Percentiles rank a stretch among this genome's conserved stretches.
Conservation (phyloP, 2,888 invertebrate genomes). For the Chalcosyrphus nemorum region DNA sequence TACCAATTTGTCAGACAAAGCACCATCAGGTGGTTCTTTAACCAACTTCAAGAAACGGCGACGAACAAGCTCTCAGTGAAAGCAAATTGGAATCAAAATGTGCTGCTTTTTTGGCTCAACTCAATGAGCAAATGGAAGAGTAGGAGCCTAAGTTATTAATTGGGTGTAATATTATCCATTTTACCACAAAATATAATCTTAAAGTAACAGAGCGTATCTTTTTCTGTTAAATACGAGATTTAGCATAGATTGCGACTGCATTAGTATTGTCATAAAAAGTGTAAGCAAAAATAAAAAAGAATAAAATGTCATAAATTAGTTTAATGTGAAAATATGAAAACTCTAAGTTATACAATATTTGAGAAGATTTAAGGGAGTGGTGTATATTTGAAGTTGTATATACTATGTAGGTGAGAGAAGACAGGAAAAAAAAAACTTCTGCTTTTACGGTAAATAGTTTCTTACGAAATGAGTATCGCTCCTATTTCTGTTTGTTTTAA, state of each 20-base stretch:
- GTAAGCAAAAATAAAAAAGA: constrained; percentile 4
- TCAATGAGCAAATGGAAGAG: constrained; percentile 91
- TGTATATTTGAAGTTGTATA: no score
- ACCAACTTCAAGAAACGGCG: constrained; percentile 80
- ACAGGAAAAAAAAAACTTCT: no score
- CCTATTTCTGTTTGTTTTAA: no score
- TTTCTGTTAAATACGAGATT: constrained; percentile 11
- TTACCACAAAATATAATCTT: background rate
- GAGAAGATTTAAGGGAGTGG: no score
- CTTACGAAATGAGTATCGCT: no score
- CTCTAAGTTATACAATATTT: no score
- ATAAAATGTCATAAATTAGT: constrained; percentile 16
- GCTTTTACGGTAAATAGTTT: no score
- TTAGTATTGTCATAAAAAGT: constrained; percentile 8
- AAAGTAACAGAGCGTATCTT: background rate
- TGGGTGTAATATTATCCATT: background rate
- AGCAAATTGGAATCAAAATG: constrained; percentile 96
- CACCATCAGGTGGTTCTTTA: constrained; percentile 74
- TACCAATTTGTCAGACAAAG: constrained; percentile 77
- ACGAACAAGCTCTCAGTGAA: constrained; percentile 91
- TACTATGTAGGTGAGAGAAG: no score
- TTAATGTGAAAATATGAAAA: background rate
- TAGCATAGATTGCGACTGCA: background rate
- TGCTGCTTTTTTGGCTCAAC: constrained; percentile 92
- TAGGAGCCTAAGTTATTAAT: constrained; percentile 58